Evolutionary conservation across 2,888 invertebrate species (phyloP).

Genomic region (Phania funesta): DNA sequence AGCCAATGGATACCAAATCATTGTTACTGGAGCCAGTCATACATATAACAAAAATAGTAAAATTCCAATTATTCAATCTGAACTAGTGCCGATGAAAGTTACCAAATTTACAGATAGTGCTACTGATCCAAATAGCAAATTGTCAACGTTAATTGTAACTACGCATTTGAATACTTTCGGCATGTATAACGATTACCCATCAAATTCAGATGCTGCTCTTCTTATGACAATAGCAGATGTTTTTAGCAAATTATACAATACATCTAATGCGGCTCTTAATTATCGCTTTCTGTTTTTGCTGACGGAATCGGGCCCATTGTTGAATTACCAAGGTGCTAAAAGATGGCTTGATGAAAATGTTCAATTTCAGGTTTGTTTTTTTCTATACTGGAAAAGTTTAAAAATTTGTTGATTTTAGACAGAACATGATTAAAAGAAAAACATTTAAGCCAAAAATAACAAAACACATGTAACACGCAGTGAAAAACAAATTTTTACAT

Average conservation of each 20-base stretch:
- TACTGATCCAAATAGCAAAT: slow-evolving; percentile 82
- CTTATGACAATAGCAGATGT: slow-evolving; percentile 92
- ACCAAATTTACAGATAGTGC: slow-evolving; percentile 78
- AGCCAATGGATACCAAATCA: slow-evolving; percentile 95
- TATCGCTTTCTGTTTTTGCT: slow-evolving; percentile 93
- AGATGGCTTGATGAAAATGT: slow-evolving; percentile 92
- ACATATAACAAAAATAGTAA: slow-evolving; percentile 88
- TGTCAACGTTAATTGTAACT: slow-evolving; percentile 93
- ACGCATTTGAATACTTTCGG: slow-evolving; percentile 97
- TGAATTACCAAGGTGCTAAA: slow-evolving; percentile 96
- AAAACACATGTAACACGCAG: no score
- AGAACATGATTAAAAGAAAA: no score
- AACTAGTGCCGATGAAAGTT: slow-evolving; percentile 82
- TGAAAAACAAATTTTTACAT: no score
- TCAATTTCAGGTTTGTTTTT: slow-evolving; percentile 84
- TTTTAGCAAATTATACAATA: slow-evolving; percentile 92
- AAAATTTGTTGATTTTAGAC: neutral
- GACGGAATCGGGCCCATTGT: slow-evolving; percentile 92
- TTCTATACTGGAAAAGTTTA: no score
- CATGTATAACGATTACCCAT: slow-evolving; percentile 91
- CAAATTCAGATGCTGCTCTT: slow-evolving; percentile 93
- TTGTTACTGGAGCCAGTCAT: slow-evolving; percentile 88
- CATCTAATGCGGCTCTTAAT: slow-evolving; percentile 86
- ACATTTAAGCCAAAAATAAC: no score
- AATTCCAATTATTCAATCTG: slow-evolving; percentile 92